These are phyloP conservation scores for Myotis lucifugus DNA, from an alignment of 2,113 vertebrate species.

Conservation along the genomic window DNA sequence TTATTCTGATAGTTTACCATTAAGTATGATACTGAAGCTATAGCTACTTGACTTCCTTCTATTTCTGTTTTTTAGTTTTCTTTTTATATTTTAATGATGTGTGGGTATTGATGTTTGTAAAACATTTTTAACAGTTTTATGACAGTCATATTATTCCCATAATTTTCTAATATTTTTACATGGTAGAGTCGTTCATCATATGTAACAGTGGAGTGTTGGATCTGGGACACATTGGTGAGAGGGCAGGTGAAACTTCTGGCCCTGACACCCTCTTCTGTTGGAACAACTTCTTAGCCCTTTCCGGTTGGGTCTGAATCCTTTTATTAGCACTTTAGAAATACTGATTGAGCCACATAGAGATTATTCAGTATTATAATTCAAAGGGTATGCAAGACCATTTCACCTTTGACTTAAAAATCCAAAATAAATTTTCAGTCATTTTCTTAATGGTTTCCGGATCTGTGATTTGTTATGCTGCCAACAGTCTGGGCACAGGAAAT, in stretches of 20 bases:
- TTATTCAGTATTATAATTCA: not conserved
- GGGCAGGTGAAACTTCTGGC: not conserved
- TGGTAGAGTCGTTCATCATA: not conserved
- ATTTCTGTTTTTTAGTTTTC: not conserved
- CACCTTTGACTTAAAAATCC: not conserved
- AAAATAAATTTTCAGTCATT: not conserved
- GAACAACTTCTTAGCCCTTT: not conserved
- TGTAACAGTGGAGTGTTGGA: not conserved
- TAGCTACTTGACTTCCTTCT: not conserved
- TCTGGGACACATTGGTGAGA: not conserved
- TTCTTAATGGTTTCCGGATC: not conserved
- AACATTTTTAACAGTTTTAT: not conserved
- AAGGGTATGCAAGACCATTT: not conserved
- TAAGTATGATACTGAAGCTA: not conserved
- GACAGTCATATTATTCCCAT: not conserved
- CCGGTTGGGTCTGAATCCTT: not conserved
- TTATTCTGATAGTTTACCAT: not conserved
- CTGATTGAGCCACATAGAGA: not conserved
- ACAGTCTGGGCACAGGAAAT: not conserved
- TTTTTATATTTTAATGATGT: not conserved
- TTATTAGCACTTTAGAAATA: not conserved
- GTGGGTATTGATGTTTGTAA: not conserved
- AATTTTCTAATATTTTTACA: not conserved
- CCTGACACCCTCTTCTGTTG: accelerated
- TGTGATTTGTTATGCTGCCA: not conserved